Percentiles rank a stretch among this genome's conserved stretches.
Conservation (phyloP, 2,113 vertebrate species). For the Tichodroma muraria region DNA sequence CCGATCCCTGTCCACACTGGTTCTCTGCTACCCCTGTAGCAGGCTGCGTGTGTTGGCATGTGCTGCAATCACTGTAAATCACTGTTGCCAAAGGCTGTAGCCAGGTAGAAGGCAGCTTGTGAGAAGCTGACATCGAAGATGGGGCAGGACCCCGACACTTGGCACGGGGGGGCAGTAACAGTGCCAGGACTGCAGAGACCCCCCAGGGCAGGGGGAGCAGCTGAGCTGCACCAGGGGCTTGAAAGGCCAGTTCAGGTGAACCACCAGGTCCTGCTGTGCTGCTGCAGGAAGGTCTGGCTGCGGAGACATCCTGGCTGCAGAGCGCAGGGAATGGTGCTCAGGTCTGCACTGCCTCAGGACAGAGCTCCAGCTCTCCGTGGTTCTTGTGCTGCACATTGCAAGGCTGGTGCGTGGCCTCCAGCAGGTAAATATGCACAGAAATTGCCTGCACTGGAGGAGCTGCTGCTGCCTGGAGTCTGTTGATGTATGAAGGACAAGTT, state of each 20-base stretch:
- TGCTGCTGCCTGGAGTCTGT: background rate
- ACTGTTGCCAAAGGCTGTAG: background rate
- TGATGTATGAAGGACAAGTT: background rate
- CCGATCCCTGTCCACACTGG: fast-evolving
- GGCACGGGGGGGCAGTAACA: background rate
- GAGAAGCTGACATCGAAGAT: background rate
- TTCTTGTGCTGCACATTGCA: background rate
- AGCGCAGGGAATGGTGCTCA: fast-evolving
- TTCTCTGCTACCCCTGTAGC: background rate
- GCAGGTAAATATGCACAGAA: background rate
- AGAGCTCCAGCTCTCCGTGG: background rate
- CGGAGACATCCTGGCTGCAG: background rate
- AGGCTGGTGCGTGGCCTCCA: background rate
- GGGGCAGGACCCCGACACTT: background rate
- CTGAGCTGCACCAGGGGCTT: background rate
- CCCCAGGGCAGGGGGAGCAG: background rate
- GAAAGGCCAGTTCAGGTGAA: no score
- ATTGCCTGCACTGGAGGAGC: background rate
- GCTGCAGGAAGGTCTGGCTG: background rate
- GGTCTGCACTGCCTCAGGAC: background rate
- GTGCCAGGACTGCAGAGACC: background rate
- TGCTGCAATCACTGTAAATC: background rate
- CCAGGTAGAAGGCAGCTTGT: background rate
- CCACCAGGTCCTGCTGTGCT: background rate
- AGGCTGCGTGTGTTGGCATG: fast-evolving